These are phyloP conservation scores for Pseudochirops cupreus DNA, from an alignment of 2,797 vertebrate species.

Conservation along the genomic window DNA sequence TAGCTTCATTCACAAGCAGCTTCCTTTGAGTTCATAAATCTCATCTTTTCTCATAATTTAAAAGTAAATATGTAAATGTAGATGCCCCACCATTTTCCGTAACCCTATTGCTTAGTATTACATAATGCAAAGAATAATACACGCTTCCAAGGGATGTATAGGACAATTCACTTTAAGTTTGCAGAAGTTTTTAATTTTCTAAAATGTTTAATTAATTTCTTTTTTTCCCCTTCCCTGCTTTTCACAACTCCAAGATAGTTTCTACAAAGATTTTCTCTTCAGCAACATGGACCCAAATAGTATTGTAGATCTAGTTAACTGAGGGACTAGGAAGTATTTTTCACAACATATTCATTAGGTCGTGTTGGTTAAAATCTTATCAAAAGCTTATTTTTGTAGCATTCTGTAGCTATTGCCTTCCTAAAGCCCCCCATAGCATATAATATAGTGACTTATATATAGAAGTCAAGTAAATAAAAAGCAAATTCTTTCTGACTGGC, in stretches of 20 bases:
- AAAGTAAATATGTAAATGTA: neutral
- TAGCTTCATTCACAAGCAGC: neutral
- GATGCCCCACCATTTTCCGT: neutral
- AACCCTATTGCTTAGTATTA: neutral
- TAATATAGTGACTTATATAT: neutral
- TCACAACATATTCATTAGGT: neutral
- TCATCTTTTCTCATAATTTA: neutral
- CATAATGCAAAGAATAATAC: neutral
- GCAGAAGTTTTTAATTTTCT: neutral
- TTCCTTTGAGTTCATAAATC: neutral
- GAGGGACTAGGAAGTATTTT: neutral
- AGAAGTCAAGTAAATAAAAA: neutral
- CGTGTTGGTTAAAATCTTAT: neutral
- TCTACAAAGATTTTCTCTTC: neutral
- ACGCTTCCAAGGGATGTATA: neutral
- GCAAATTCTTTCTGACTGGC: neutral
- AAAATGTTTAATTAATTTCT: neutral
- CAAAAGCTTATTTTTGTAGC: neutral
- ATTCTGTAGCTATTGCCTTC: neutral
- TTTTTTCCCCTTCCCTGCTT: neutral
- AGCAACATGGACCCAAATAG: neutral
- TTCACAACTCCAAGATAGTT: neutral
- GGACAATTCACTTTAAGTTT: neutral
- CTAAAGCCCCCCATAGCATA: neutral
- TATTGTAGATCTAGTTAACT: neutral